A percentile compares a stretch with the other conserved stretches of the same genome.
Evolutionary conservation across 30 jellyfish, hydroid and myxozoan species (phyloP).

Genomic region (Pseudorhiza aurosa): DNA sequence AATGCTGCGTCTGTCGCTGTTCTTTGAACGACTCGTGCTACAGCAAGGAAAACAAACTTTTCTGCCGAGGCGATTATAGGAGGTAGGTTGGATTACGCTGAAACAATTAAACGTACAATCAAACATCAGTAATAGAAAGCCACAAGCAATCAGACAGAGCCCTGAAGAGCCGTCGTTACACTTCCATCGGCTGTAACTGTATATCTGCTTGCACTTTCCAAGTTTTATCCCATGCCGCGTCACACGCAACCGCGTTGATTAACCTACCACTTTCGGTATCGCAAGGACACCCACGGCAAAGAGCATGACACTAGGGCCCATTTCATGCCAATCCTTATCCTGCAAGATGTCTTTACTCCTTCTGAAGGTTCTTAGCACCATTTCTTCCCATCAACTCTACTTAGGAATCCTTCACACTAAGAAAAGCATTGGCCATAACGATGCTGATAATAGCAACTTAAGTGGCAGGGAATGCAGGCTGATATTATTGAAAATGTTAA

Average conservation of each 20-base stretch:
- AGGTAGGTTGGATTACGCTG: slow-evolving; percentile 62
- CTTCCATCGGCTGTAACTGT: slow-evolving; percentile 9
- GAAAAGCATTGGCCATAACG: too few species aligned
- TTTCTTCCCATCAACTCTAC: too few species aligned
- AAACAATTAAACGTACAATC: slow-evolving; percentile 4
- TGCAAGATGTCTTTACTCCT: background rate
- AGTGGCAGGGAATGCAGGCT: too few species aligned
- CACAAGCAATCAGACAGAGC: slow-evolving; percentile 18
- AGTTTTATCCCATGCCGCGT: background rate
- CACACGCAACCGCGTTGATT: too few species aligned
- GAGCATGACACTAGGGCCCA: slow-evolving; percentile 28
- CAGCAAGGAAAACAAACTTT: slow-evolving; percentile 73
- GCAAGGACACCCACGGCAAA: slow-evolving; percentile 13
- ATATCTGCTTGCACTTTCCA: slow-evolving; percentile 10
- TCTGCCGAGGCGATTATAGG: slow-evolving; percentile 79
- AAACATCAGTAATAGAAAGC: slow-evolving; percentile 24
- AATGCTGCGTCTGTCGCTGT: slow-evolving; percentile 80
- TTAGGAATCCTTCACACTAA: too few species aligned
- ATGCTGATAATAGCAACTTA: too few species aligned
- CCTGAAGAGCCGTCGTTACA: slow-evolving; percentile 22
- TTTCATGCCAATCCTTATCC: slow-evolving; percentile 31
- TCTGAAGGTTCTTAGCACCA: background rate
- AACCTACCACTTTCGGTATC: slow-evolving; percentile 1
- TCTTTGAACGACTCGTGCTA: slow-evolving; percentile 71
- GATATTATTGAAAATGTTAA: too few species aligned